Evolutionary conservation across 37 sponge, comb jelly and placozoan species (phyloP), one percentile per base, ranked within the genome.

Genomic region (Chondrosia reniformis): DNA sequence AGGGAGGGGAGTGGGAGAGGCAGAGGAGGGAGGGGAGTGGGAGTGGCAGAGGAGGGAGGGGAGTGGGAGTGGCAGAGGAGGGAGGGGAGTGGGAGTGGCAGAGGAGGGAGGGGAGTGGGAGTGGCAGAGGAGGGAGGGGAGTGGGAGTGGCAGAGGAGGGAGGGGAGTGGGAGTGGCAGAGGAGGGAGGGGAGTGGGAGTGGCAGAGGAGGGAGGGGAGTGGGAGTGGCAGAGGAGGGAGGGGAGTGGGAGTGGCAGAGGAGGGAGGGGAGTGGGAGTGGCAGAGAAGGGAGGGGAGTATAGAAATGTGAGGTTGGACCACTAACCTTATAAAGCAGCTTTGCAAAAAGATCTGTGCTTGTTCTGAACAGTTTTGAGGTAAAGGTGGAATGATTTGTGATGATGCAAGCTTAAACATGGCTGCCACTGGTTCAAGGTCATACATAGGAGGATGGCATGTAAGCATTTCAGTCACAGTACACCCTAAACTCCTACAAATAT

Each of bases 381-480:
- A 76, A 75, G 85, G 49, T 0, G 93, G 89, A 6, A n/a, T 33
- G 4, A 85, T 85, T 3, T 67, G 80, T 9, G 88, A 76, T 4
- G 66, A 4, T 12, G 87, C 99, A 45, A 98, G 90, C 62, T 85
- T 89, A 52, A 98, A 98, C 91, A 98, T 89, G 46, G 99, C 99
- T 4, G 99, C 99, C 55, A 96, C 84, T 0, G 99, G 95, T 73
- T 98, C 99, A 55, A 84, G 82, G 33, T 93, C 87, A 46, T 78
- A 89, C 91, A 89, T 89, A 0, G 99, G 99, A 39, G 99, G 99
- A 49, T 90, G 85, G 15, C 84, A 81, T 17, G 92, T 89, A 2
- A 98, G 78, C 93, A 98, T 95, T 69, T 98, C 99, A 25, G 92
- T 86, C 2, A 93, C 96, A 33, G 99, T 98, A 17, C 85, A 86